Percentiles rank a stretch among this genome's conserved stretches.
phyloP scores from a whole-genome alignment of 1,140 invertebrate species.

The Schmidtea mediterranea region DNA sequence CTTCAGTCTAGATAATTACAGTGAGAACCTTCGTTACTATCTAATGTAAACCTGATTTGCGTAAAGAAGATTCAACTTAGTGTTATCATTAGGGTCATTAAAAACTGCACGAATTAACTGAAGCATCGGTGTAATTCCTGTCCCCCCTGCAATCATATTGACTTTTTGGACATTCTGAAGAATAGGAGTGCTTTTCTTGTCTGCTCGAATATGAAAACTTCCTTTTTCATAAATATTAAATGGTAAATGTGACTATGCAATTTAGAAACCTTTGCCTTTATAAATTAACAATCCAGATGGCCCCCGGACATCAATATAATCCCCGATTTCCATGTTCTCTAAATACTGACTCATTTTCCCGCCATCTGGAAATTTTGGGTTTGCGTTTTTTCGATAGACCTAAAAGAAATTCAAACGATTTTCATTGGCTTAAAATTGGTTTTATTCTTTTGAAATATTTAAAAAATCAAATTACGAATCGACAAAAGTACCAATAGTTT shows the following conservation, averaged over 20 bases:
- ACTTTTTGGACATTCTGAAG: slow-evolving; percentile 17
- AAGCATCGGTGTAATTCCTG: slow-evolving; percentile 72
- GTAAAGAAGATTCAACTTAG: slow-evolving; percentile 54
- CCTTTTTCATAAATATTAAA: no score
- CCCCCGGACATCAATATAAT: slow-evolving; percentile 69
- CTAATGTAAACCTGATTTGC: slow-evolving; percentile 38
- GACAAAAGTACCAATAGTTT: no score
- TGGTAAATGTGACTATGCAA: no score
- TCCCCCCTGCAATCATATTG: slow-evolving; percentile 37
- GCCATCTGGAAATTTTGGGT: slow-evolving; percentile 88
- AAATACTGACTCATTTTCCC: slow-evolving; percentile 84
- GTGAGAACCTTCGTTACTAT: no score
- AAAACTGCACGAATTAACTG: slow-evolving; percentile 58
- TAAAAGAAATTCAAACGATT: no score
- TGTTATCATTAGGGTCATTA: slow-evolving; percentile 49
- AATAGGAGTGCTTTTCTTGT: slow-evolving; percentile 29
- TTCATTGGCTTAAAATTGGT: no score
- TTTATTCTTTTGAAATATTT: no score
- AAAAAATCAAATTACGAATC: no score
- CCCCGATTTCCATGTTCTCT: slow-evolving; percentile 60
- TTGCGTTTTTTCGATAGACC: slow-evolving; percentile 22
- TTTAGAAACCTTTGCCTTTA: slow-evolving; percentile 27
- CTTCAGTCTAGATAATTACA: slow-evolving; percentile 43
- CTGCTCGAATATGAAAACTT: no score
- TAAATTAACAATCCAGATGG: slow-evolving; percentile 58